Evolutionary conservation across 2,797 vertebrate genomes (phyloP).

Genomic region (Bradypodion ventrale): DNA sequence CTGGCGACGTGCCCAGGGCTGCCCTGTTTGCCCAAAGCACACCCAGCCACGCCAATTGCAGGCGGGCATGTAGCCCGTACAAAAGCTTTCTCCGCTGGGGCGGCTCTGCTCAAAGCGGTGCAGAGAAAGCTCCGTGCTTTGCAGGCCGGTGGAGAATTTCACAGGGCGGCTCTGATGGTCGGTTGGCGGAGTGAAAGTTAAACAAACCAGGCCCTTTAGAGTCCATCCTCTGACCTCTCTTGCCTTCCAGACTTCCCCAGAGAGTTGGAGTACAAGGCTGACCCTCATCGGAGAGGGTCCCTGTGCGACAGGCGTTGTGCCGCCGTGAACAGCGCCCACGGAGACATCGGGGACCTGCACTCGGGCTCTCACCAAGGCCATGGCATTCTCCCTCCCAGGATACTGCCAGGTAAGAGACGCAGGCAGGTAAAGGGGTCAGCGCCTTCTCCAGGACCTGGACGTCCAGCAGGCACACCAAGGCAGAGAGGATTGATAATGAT

Average conservation of each 20-base stretch:
- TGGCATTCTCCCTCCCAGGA: slow-evolving; percentile 69
- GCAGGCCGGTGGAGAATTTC: background rate
- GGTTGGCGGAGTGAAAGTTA: too few species aligned
- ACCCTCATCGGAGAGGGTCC: slow-evolving; percentile 60
- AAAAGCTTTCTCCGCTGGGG: too few species aligned
- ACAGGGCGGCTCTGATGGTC: accelerated
- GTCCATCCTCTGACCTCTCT: accelerated
- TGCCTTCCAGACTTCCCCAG: slow-evolving; percentile 71
- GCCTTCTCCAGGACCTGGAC: too few species aligned
- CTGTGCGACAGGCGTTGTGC: slow-evolving; percentile 65
- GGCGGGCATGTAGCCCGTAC: too few species aligned
- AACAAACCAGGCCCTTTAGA: background rate
- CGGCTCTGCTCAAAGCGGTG: too few species aligned
- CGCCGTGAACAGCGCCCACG: slow-evolving; percentile 53
- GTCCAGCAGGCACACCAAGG: too few species aligned
- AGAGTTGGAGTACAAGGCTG: slow-evolving; percentile 54
- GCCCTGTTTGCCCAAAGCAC: background rate
- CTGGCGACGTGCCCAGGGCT: background rate
- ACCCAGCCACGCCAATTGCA: too few species aligned
- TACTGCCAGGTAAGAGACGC: slow-evolving; percentile 62
- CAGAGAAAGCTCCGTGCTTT: background rate
- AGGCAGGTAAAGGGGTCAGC: accelerated
- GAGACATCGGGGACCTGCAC: slow-evolving; percentile 60
- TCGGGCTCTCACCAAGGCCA: slow-evolving; percentile 64
- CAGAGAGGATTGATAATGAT: too few species aligned